Evolutionary conservation across 2,888 invertebrate genomes (phyloP).

Genomic region (Lepidocyrtoides sp.): DNA sequence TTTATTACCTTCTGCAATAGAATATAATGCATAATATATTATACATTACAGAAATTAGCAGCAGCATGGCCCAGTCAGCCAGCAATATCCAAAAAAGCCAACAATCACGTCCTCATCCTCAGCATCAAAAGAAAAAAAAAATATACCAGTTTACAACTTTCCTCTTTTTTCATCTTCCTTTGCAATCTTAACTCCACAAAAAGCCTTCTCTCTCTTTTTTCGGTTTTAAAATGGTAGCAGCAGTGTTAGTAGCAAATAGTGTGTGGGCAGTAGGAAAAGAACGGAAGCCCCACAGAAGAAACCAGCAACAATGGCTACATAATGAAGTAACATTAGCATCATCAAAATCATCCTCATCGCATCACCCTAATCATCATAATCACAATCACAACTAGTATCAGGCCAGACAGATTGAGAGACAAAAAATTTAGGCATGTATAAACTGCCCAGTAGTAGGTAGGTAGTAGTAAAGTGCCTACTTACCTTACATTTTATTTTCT

Average conservation of each 20-base stretch:
- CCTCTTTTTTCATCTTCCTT: neutral
- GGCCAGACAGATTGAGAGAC: neutral
- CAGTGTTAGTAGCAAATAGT: neutral
- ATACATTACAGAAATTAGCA: slow-evolving; percentile 39
- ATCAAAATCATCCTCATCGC: slow-evolving; percentile 50
- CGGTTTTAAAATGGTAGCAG: neutral
- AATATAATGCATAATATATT: neutral
- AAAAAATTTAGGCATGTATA: too few relatives aligned
- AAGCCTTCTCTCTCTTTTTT: neutral
- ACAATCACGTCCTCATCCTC: neutral
- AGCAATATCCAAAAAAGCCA: neutral
- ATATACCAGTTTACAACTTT: neutral
- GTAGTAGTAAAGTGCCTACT: too few relatives aligned
- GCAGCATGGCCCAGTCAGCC: neutral
- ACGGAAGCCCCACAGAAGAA: slow-evolving; percentile 34
- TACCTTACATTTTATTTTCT: neutral
- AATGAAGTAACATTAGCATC: slow-evolving; percentile 68
- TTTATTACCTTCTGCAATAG: slow-evolving; percentile 44
- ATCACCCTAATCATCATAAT: slow-evolving; percentile 56
- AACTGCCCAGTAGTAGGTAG: too few relatives aligned
- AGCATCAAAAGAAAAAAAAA: neutral
- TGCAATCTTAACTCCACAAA: slow-evolving; percentile 1
- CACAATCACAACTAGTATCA: slow-evolving; percentile 33
- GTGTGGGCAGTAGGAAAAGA: slow-evolving; percentile 32
- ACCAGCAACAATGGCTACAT: slow-evolving; percentile 56